phyloP scores from a whole-genome alignment of 2,888 invertebrate genomes.

The Epistrophella euchroma region DNA sequence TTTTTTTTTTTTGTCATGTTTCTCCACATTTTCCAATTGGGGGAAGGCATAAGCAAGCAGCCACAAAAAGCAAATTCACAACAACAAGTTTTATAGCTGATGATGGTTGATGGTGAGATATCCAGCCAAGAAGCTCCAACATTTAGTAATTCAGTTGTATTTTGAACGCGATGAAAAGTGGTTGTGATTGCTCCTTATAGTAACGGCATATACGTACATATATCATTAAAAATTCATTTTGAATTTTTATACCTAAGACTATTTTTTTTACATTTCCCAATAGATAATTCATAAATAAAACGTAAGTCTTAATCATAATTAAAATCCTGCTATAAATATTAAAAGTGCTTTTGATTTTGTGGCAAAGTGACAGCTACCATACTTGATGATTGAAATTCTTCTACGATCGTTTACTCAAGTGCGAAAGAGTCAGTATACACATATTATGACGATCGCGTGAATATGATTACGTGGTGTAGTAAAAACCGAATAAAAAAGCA shows the following conservation, averaged over 20 bases:
- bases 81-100: slow-evolving; percentile 32
- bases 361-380: slow-evolving; percentile 62
- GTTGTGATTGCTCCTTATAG: slow-evolving; percentile 72
- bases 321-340: slow-evolving; percentile 17
- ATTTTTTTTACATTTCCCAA: slow-evolving; percentile 58
- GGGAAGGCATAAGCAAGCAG: slow-evolving; percentile 41
- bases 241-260: slow-evolving; percentile 44
- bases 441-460: slow-evolving; percentile 57
- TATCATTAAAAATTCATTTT: slow-evolving; percentile 50
- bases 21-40: slow-evolving; percentile 57
- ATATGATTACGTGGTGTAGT: slow-evolving; percentile 69
- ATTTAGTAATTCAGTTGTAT: slow-evolving; percentile 73
- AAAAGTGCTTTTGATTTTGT: slow-evolving; percentile 38
- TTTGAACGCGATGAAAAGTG: slow-evolving; percentile 73
- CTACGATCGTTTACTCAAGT: slow-evolving; percentile 47
- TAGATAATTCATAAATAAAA: slow-evolving; percentile 59
- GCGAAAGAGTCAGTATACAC: slow-evolving; percentile 58
- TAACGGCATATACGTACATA: slow-evolving; percentile 70
- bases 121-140: slow-evolving; percentile 64
- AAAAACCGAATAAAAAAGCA: neutral
- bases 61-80: neutral
- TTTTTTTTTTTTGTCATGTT: slow-evolving; percentile 22
- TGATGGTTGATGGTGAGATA: slow-evolving; percentile 34
- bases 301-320: slow-evolving; percentile 59
- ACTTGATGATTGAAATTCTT: slow-evolving; percentile 24